These are phyloP conservation scores for Epinephelus coioides DNA, from an alignment of 2,797 vertebrate genomes.

Conservation along the genomic window DNA sequence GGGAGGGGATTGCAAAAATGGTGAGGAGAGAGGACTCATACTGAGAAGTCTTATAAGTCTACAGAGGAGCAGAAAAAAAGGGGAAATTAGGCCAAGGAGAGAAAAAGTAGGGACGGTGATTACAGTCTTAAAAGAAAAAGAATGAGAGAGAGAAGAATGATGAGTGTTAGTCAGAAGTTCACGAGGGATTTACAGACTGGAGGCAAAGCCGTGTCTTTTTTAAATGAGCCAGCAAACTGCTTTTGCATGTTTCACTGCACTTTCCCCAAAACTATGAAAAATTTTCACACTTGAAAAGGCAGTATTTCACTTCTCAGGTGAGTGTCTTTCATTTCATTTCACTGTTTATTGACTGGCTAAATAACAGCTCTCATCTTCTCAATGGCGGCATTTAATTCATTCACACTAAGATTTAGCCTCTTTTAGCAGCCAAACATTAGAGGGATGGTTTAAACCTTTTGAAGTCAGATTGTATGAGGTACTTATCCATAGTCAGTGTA, in stretches of 20 bases:
- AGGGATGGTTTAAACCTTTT: too few species aligned
- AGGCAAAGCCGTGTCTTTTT: slow-evolving; percentile 8
- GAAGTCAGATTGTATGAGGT: too few species aligned
- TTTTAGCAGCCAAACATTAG: too few species aligned
- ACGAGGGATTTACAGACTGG: slow-evolving; percentile 30
- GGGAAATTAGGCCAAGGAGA: slow-evolving; percentile 35
- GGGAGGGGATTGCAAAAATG: slow-evolving; percentile 36
- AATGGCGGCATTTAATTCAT: too few species aligned
- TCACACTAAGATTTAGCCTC: too few species aligned
- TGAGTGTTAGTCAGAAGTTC: slow-evolving; percentile 44
- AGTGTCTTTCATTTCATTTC: background rate
- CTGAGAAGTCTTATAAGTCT: slow-evolving; percentile 31
- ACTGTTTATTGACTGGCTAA: background rate
- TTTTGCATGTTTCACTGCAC: background rate
- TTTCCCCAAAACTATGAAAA: slow-evolving; percentile 4
- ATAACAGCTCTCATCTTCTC: too few species aligned
- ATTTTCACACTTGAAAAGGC: background rate
- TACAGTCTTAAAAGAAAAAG: slow-evolving; percentile 47
- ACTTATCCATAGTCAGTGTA: too few species aligned
- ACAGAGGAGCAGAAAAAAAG: slow-evolving; percentile 7
- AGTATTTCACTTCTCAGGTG: background rate
- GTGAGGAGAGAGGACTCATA: slow-evolving; percentile 23
- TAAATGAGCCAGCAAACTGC: background rate
- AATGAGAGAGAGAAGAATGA: slow-evolving; percentile 46
- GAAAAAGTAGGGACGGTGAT: slow-evolving; percentile 42